These are phyloP conservation scores for Panthera uncia DNA, from an alignment of 2,113 vertebrate genomes.

Conservation along the genomic window DNA sequence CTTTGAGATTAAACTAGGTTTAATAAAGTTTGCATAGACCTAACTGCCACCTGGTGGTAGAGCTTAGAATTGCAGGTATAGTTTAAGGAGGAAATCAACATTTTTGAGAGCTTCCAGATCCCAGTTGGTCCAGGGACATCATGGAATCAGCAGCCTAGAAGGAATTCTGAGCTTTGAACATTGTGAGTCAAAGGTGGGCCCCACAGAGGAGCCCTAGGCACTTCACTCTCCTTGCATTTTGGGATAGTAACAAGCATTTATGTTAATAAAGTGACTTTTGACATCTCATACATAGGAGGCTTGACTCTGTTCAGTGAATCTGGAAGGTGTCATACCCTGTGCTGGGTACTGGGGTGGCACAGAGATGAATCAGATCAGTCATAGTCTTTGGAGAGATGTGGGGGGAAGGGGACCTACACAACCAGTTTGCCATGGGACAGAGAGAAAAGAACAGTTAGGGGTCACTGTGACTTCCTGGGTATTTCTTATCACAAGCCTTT, in stretches of 20 bases:
- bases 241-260: neutral
- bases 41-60: conserved; percentile 20
- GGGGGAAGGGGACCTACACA: neutral
- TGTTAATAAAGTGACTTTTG: neutral
- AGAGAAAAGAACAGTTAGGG: neutral
- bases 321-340: neutral
- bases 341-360: neutral
- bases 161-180: neutral
- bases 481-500: neutral
- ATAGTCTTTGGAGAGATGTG: neutral
- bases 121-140: neutral
- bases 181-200: neutral
- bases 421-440: neutral
- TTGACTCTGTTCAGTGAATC: neutral
- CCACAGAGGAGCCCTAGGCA: neutral
- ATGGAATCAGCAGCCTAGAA: neutral
- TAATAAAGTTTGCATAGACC: neutral
- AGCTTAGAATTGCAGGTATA: conserved; percentile 45
- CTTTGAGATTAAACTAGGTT: neutral
- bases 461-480: neutral
- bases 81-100: neutral
- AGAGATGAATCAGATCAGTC: neutral
- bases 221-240: neutral
- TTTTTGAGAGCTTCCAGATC: neutral
- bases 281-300: neutral